Evolutionary conservation across 2,888 invertebrate genomes (phyloP), one percentile per base, ranked within the genome.

Genomic region (Thelaira solivaga): DNA sequence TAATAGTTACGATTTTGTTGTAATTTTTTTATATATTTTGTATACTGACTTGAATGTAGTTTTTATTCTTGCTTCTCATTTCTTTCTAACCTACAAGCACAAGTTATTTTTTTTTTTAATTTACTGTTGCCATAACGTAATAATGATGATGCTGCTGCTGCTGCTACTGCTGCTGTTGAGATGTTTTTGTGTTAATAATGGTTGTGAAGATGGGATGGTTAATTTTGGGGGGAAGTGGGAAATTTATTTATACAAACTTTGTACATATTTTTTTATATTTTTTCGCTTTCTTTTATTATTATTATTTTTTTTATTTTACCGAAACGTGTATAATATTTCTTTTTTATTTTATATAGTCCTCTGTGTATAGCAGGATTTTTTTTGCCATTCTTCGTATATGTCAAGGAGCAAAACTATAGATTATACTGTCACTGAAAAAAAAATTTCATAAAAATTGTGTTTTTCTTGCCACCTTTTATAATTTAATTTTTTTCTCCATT

Each of bases 341-440:
- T 39, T 53, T 47, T 47, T 36, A 26, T 62, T 36, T 62, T 45
- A 43, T 29, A 10, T 22, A 45, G 62, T 72, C 71, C 62, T 61
- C 24, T 36, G 62, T 55, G 45, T 64, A 39, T 22, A n/a, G 11
- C 43, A 24, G 18, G 6, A n/a, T 31, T 53, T 62, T 43, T 29
- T 16, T 41, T 26, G 4, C 4, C 4, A 16, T 36, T 24, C 45
- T 53, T 61, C 11, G 61, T 47, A 39, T 68, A 61, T 75, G 67
- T 67, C 67, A 68, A 68, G 74, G 67, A 75, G 61, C 61, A 75
- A 62, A 75, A 75, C 74, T 75, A 74, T 74, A 68, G 67, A 75
- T 75, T 75, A 75, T 75, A 62, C 61, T 75, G 74, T 74, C 74
- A 74, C 67, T 7, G 18, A 34, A 20, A 41, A 55, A 39, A 20